Base-by-base conservation (phyloP, 2,888 invertebrate species). In the Papilio protenor region DNA sequence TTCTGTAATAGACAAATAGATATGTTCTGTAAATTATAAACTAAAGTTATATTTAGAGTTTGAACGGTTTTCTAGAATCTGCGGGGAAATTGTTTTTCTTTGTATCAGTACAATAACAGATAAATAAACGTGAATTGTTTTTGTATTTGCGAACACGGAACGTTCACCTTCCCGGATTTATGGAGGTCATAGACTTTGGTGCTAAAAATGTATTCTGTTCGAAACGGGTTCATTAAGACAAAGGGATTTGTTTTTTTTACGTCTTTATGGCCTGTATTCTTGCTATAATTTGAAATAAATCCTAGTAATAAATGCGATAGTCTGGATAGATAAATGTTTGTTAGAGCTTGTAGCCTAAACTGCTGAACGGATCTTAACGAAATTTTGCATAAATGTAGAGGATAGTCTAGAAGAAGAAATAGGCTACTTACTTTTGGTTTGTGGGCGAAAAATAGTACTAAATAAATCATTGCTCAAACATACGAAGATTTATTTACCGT, bases 151-250 rank as follows among this genome's bases (percentile, higher is more conserved):
- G 3, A 66, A 40, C 11, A 40, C 66, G 66, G 66, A 69, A 69
- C 66, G 21, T 69, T 69, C 66, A 69, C 66, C 66, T 69, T 69
- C 66, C 21, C 45, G 6, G 40, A n/a, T 3, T 45, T n/a, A 45
- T 45, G 66, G 66, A 69, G 66, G 66, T 69, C 66, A 45, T 69
- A 69, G 66, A 69, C 66, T 45, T 69, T 69, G n/a, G 5, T 10
- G 45, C 66, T 69, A 69, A 69, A 45, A 69, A 45, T 69, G 66
- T 21, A 69, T 69, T 69, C 45, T 21, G 45, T 45, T 10, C 45
- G 33, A 64, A 66, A 66, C 66, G 40, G 64, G 64, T 64, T 64
- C 66, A n/a, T 40, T n/a, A 14, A 45, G 21, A 69, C 66, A 69
- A 69, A 69, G 66, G 40, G 21, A 45, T 69, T 69, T 21, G 27